A percentile compares a stretch with the other conserved stretches of the same genome.
These are phyloP conservation scores for Xiphorhynchus elegans DNA, from an alignment of 2,113 vertebrate genomes.

Conservation along the genomic window DNA sequence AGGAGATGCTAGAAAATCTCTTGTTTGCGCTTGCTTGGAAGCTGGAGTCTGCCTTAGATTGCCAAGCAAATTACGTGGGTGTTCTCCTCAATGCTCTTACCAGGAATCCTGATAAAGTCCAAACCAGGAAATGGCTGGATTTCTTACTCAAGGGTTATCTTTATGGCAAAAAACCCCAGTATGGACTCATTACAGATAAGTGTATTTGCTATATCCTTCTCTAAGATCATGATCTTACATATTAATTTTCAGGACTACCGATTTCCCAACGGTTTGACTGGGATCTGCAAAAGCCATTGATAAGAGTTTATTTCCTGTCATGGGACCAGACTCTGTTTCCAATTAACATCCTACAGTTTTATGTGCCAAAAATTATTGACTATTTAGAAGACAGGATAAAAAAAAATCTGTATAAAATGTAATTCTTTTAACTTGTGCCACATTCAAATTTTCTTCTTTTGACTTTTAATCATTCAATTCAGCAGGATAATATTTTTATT, in stretches of 20 bases:
- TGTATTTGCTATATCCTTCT: background rate
- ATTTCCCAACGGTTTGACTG: slow-evolving; percentile 10
- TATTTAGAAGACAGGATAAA: slow-evolving; percentile 4
- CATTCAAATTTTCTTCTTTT: background rate
- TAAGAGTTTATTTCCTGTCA: slow-evolving; percentile 43
- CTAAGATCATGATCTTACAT: background rate
- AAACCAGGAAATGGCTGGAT: slow-evolving; percentile 36
- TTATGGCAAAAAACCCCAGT: background rate
- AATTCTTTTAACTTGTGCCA: background rate
- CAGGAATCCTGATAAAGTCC: slow-evolving; percentile 34
- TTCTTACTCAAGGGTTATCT: slow-evolving; percentile 33
- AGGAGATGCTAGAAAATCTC: slow-evolving; percentile 2
- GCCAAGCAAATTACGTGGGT: background rate
- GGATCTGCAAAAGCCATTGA: slow-evolving; percentile 41
- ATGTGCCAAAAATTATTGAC: slow-evolving; percentile 24
- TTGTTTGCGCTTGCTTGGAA: background rate
- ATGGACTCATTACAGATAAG: slow-evolving; percentile 20
- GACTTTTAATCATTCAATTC: background rate
- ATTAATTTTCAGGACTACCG: slow-evolving; percentile 24
- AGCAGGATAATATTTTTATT: background rate
- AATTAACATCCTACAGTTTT: slow-evolving; percentile 19
- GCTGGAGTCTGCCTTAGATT: background rate
- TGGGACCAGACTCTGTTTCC: slow-evolving; percentile 33
- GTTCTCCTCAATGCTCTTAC: slow-evolving; percentile 34
- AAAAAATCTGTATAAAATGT: background rate